Base-by-base conservation (phyloP, 35 echinoderm and acorn worm species). In the Ophiothrix spiculata region DNA sequence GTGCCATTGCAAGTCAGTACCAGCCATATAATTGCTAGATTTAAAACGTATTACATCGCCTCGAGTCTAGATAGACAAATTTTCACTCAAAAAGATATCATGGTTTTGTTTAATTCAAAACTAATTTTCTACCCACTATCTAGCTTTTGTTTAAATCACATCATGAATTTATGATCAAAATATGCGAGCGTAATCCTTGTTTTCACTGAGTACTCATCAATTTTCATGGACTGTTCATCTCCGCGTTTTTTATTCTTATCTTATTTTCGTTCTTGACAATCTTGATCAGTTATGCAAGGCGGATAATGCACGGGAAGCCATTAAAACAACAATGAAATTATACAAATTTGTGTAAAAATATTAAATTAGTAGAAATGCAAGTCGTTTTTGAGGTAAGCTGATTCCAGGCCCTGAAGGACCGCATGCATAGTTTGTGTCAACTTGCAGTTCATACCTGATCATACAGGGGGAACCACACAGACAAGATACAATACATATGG, bases 321-420 rank as follows among this genome's bases (percentile, higher is more conserved):
- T 69, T 69, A 69, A 69, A 69, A 69, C 60, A 69, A 69, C 60
- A 69, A 69, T 69, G 60, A 69, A 69, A 69, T 69, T 69, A 69
- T 28, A 69, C 17, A 49, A 69, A 25, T 69, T 69, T 15, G 17
- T 15, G 17, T 25, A 69, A 69, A 69, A 69, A 69, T 69, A 69
- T 69, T 69, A 69, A 69, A 69, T 69, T 69, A 69, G 60, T 15
- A 12, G 60, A 69, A 69, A 69, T 28, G 29, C 60, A 69, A 69
- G 17, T 69, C 60, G 3, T 4, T 25, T 1, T 28, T 69, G 3
- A 69, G 3, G 4, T 2, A 25, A 4, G 23, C 4, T 12, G 29
- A n/a, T n/a, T 69, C 60, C 10, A 69, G 1, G 60, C 60, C 60
- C 60, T 69, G 4, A 69, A 69, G 60, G 60, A 25, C 60, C 23